Base-by-base conservation (phyloP, 2,888 invertebrate species). In the Bembecia ichneumoniformis region DNA sequence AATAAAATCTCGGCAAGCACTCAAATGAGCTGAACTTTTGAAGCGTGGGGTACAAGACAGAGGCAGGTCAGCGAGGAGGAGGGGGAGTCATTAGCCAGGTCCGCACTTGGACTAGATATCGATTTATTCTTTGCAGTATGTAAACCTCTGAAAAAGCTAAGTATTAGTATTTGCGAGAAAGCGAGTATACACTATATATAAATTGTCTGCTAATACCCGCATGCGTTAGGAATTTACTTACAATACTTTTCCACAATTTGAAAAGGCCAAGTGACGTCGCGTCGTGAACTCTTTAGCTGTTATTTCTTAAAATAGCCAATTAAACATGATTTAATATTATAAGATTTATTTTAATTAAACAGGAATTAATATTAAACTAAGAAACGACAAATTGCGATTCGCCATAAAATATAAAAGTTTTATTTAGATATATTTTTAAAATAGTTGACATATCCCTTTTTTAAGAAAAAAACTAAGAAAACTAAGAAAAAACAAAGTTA, bases 11-110 rank as follows among this genome's bases (percentile, higher is more conserved):
- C 86, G 66, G 81, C 78, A 68, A 74, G 81, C 80, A 82, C 87
- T 87, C 84, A 80, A 86, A 84, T 82, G 84, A 83, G 83, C 83
- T 81, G 82, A 87, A 87, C 84, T 87, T 86, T 84, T 82, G 81
- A 83, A 83, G 83, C 84, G 82, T 74, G 73, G 79, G 77, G 82
- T 74, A 77, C 77, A 84, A 84, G 84, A 83, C 86, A 81, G 77
- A 75, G 76, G 74, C 80, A 77, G 84, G 83, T 83, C 86, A 84
- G 83, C 63, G 67, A 63, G 77, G 78, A 28, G 28, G 67, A 63
- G 77, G 76, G 50, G 82, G 80, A 79, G 81, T 70, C 75, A 76
- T 67, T 69, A 55, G 44, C 50, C 84, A 82, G 84, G 71, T 62
- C 54, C 68, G 82, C 46, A 80, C 55, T 72, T 40, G 51, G 64